Base-by-base conservation (phyloP, 2,888 invertebrate genomes). In the Drosophila pseudotalamancana region DNA sequence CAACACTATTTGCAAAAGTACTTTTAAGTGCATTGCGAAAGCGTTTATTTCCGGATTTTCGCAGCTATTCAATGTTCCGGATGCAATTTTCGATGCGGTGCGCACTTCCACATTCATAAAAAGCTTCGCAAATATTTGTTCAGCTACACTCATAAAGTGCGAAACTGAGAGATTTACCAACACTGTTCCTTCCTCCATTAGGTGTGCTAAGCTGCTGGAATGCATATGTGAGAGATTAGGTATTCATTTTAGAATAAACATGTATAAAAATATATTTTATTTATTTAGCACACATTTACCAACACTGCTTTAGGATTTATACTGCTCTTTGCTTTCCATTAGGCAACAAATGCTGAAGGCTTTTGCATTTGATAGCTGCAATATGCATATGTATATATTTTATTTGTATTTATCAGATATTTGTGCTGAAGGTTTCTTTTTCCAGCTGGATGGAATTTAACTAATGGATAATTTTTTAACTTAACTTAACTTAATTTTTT, bases 21-120 rank as follows among this genome's bases (percentile, higher is more conserved):
- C 81, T 78, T 78, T 81, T 49, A 70, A 82, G 69, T 83, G 78
- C 83, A 76, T 67, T 72, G 68, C 23, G 48, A 50, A 78, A 80
- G 68, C 72, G 60, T 74, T 83, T 81, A 82, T 80, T 74, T 83
- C 74, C 81, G 83, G 74, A 76, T 80, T 83, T 74, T 56, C 64
- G 35, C 75, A 69, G 55, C 39, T 71, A 61, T 65, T 66, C 39
- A 72, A 67, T 51, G 57, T 65, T 73, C 61, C 57, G 62, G 50
- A 32, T 51, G 11, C 50, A 31, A 34, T 49, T 65, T 37, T 16
- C 50, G 16, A 27, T 29, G 25, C 42, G 42, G 35, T 32, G 14
- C 29, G 43, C 50, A 34, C 34, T 65, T 45, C 48, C 50, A 40
- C 40, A 27, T 29, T 23, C 9, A 54, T 29, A 35, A 45, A 71